Evolutionary conservation across 2,113 vertebrate genomes (phyloP), one percentile per base, ranked within the genome.

Genomic region (Struthidea cinerea): DNA sequence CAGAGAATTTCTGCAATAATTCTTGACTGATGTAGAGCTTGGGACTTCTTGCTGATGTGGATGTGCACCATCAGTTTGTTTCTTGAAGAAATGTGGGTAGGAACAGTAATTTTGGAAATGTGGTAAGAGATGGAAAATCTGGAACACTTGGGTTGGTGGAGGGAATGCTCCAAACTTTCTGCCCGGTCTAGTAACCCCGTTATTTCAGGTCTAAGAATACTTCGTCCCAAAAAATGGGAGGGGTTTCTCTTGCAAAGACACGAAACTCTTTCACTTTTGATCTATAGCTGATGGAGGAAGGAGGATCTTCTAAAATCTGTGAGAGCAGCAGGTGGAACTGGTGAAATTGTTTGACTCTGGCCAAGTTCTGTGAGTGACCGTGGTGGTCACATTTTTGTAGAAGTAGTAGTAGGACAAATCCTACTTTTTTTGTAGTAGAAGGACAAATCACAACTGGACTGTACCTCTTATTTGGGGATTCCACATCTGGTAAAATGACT

Each of bases 311-410:
- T 32, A 5, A 64, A 96, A 11, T 33, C n/a, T 16, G 0, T n/a
- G 82, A 86, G 52, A 32, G 39, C 70, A 59, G 26, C 22, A 20
- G 56, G 37, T 16, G 20, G 53, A 90, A 39, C n/a, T 39, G 65
- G 4, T 33, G 41, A 39, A 42, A 19, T 32, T 5, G 37, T 20
- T 84, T 47, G 87, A n/a, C 42, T 87, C 59, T 4, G 24, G 13
- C 56, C 76, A 7, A 0, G 7, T 55, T 70, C 57, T 37, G 28
- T 16, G 57, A 22, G 47, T 20, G 65, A 55, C 42, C 0, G 0
- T 3, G 16, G 5, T 28, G 12, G 56, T 75, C 39, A 26, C 2
- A 0, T 23, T 68, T 83, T 14, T 47, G 39, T 39, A 39, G 39
- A 39, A 39, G 39, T 39, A 39, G 39, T 39, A 39, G 39, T 39